These are phyloP conservation scores for Sterna hirundo DNA, from an alignment of 2,113 vertebrate species.

Conservation along the genomic window DNA sequence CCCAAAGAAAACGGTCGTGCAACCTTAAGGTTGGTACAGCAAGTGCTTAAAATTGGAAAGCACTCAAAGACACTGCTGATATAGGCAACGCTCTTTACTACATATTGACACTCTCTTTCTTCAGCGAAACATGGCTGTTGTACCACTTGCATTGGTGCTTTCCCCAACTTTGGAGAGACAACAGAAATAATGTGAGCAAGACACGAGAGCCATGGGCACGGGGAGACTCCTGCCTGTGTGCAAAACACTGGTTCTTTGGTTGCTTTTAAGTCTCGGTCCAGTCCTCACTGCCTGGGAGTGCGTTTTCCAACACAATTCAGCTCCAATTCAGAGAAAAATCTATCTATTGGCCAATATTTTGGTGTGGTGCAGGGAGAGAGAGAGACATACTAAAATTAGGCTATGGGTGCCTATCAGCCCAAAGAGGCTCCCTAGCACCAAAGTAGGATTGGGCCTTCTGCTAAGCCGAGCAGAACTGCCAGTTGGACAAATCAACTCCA, in stretches of 20 bases:
- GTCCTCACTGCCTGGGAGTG: neutral
- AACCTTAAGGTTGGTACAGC: neutral
- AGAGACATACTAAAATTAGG: neutral
- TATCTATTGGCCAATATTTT: neutral
- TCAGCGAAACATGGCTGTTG: neutral
- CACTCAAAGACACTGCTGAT: neutral
- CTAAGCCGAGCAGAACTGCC: neutral
- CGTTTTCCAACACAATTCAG: neutral
- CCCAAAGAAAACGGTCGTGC: neutral
- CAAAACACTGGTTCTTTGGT: neutral
- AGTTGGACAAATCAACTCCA: neutral
- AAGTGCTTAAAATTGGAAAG: neutral
- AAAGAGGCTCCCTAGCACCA: neutral
- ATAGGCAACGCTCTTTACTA: neutral
- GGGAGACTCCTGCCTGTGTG: neutral
- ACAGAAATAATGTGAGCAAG: neutral
- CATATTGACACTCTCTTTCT: neutral
- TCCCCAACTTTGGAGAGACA: neutral
- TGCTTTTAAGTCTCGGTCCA: neutral
- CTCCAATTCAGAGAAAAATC: neutral
- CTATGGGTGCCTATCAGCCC: neutral
- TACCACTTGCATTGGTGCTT: neutral
- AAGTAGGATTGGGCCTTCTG: neutral
- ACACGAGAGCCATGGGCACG: accelerated
- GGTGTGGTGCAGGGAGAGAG: neutral